A percentile compares a stretch with the other conserved stretches of the same genome.
phyloP scores from a whole-genome alignment of 2,888 invertebrate genomes.

The Caenorhabditis sulstoni region DNA sequence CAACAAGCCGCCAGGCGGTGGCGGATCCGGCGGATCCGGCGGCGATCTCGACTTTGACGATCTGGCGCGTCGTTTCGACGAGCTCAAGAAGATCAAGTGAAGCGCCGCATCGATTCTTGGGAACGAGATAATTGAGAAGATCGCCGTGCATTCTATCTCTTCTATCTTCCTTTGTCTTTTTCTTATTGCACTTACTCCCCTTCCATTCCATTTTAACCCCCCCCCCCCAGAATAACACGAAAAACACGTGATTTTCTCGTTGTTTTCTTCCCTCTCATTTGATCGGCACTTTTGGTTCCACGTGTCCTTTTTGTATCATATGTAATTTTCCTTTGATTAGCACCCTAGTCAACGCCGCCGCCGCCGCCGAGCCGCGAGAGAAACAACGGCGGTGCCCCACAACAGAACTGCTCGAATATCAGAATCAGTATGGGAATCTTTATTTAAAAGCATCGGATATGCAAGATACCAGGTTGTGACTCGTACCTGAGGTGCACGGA shows the following conservation, averaged over 20 bases:
- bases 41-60: slow-evolving; percentile 75
- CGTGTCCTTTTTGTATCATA: slow-evolving; percentile 9
- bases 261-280: neutral
- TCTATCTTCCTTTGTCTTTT: neutral
- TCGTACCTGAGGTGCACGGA: no score
- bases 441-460: no score
- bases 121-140: no score
- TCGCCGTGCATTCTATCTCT: slow-evolving; percentile 11
- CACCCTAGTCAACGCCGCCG: no score
- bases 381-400: no score
- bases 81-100: slow-evolving; percentile 71
- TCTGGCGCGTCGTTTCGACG: slow-evolving; percentile 74
- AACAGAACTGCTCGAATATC: no score
- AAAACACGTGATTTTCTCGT: neutral
- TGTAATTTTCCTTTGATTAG: neutral
- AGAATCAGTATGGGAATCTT: no score
- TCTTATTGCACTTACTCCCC: neutral
- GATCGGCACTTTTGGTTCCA: neutral
- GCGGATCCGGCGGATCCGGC: slow-evolving; percentile 35
- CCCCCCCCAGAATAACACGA: no score
- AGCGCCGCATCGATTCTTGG: neutral
- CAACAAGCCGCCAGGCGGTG: slow-evolving; percentile 22
- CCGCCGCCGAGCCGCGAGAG: no score
- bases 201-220: no score
- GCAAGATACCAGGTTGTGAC: no score